Conservation (phyloP, 53 echinoderm and acorn worm genomes). For the Hippasteria phrygiana region DNA sequence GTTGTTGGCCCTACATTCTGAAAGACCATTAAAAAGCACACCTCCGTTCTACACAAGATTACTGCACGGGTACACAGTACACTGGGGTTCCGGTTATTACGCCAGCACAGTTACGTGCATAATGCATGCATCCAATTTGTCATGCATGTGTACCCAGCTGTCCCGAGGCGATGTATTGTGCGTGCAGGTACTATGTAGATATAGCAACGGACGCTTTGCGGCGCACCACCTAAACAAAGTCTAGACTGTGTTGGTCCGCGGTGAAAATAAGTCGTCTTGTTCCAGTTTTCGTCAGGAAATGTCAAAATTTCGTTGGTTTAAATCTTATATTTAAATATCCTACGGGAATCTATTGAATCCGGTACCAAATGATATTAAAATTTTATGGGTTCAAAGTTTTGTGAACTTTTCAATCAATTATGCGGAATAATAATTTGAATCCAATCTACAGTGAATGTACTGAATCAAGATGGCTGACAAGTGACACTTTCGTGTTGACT, state of each 20-base stretch:
- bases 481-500: constrained; percentile 45
- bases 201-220: constrained; percentile 63
- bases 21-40: not conserved
- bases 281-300: not conserved
- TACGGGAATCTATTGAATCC: not conserved
- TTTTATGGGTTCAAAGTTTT: not conserved
- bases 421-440: constrained; percentile 41
- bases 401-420: constrained; percentile 56
- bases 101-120: constrained; percentile 24
- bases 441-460: constrained; percentile 8
- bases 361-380: not conserved
- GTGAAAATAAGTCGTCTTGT: constrained; percentile 27
- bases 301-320: not conserved
- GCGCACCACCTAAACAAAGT: constrained; percentile 60
- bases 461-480: constrained; percentile 56
- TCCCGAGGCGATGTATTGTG: constrained; percentile 31
- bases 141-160: not conserved
- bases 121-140: not conserved
- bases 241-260: constrained; percentile 54
- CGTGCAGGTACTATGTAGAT: constrained; percentile 50
- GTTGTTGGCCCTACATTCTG: not conserved
- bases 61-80: not conserved
- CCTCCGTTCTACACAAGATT: not conserved
- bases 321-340: not conserved
- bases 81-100: constrained; percentile 19